Conservation (phyloP, 2,888 invertebrate species). For the Drosophila heteroneura region DNA sequence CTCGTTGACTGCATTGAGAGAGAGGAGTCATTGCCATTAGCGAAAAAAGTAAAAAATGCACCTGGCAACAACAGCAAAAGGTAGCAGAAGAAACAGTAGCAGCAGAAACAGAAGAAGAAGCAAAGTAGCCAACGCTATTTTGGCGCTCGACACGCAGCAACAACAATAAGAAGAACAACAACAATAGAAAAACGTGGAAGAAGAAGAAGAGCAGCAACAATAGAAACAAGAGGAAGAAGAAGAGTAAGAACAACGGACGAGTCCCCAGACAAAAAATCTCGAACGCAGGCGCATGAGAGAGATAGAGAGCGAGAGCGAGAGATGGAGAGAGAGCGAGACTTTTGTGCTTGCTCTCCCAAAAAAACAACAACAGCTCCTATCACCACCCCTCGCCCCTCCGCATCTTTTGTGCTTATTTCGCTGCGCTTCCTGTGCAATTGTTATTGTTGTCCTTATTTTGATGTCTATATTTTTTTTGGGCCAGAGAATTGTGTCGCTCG, state of each 20-base stretch:
- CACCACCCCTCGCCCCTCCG: neutral
- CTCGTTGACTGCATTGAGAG: conserved; percentile 31
- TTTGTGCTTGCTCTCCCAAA: neutral
- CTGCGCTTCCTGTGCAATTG: conserved; percentile 48
- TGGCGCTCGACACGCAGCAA: conserved; percentile 14
- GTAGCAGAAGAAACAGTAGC: neutral
- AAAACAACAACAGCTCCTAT: neutral
- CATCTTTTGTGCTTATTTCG: neutral
- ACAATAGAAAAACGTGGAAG: neutral
- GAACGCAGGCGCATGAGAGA: conserved; percentile 35
- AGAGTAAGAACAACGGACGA: neutral
- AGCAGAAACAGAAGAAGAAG: conserved; percentile 2
- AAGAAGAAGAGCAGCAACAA: neutral
- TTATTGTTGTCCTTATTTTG: conserved; percentile 57
- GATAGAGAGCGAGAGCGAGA: neutral
- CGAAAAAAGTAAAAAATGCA: conserved; percentile 27
- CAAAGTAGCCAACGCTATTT: conserved; percentile 21
- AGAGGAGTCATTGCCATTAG: conserved; percentile 49
- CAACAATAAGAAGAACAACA: conserved; percentile 7
- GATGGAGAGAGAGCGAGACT: neutral
- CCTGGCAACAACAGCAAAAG: conserved; percentile 31
- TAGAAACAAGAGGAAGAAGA: neutral
- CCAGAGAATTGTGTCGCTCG: conserved; percentile 71
- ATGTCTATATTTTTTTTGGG: conserved; percentile 38
- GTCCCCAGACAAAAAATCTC: conserved; percentile 33